Evolutionary conservation across 2,797 vertebrate genomes (phyloP), one percentile per base, ranked within the genome.

Genomic region (Periophthalmus magnuspinnatus): DNA sequence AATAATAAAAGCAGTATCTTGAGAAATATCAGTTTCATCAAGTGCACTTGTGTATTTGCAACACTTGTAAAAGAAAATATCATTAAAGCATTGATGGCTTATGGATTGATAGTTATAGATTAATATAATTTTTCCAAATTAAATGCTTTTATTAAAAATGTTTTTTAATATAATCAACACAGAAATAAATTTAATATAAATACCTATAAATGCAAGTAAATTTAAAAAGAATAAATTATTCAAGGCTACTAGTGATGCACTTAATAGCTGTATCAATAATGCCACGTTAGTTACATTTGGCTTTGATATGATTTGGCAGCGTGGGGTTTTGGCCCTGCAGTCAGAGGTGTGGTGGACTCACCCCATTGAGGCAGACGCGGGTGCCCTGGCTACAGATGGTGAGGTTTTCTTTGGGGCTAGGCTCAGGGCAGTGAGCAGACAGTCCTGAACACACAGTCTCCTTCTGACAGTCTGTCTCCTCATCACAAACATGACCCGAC

Each of bases 361-460:
- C 95, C 93, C 95, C 94, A 0, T 89, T 91, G 48, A 92, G 38
- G 65, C 95, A 95, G 73, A 95, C 88, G 0, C 91, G 92, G 0
- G 93, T 93, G 36, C 86, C 90, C 65, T 85, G 60, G 41, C 89
- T 90, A 84, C 95, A 96, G 71, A 88, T 33, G 0, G 91, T 95
- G 78, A 93, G 81, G 85, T 95, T 92, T 32, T 90, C 88, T 83
- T 93, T 95, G 74, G 91, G 58, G 0, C 34, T 22, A 0, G 93
- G 88, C 8, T 73, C 13, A 0, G 93, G 91, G 70, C 95, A 96
- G 71, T 63, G 0, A 0, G 94, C 70, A 1, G 88, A 86, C 5
- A 65, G 32, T 41, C 95, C 95, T 0, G 90, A 86, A 76, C 95
- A 96, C 59, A 56, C 7, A 6, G 87, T 91, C 33, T 83, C 80